Percentiles rank a stretch among this genome's conserved stretches.
phyloP scores from a whole-genome alignment of 2,888 invertebrate species.

The Chrysopilus asiliformis region DNA sequence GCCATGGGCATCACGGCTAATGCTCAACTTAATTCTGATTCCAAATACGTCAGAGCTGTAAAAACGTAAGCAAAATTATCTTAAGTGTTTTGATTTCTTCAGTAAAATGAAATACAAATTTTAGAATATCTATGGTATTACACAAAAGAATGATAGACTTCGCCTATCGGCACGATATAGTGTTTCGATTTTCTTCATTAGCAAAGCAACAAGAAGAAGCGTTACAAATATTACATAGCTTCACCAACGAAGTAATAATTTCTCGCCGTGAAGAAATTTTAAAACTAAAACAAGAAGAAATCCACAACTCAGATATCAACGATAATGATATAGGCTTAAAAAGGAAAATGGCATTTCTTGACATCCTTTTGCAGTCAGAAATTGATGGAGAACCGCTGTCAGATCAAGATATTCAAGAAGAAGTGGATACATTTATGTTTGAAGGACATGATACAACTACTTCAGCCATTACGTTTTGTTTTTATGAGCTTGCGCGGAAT shows the following conservation, averaged over 20 bases:
- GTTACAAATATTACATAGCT: slow-evolving; percentile 39
- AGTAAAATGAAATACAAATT: no score
- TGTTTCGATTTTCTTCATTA: slow-evolving; percentile 39
- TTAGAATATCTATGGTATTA: slow-evolving; percentile 29
- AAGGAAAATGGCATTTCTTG: slow-evolving; percentile 52
- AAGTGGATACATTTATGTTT: slow-evolving; percentile 64
- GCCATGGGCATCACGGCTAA: slow-evolving; percentile 70
- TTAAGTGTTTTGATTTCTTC: neutral
- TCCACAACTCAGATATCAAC: slow-evolving; percentile 11
- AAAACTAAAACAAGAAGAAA: slow-evolving; percentile 14
- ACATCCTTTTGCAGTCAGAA: slow-evolving; percentile 47
- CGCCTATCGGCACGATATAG: slow-evolving; percentile 27
- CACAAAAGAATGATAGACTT: slow-evolving; percentile 34
- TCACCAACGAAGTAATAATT: slow-evolving; percentile 42
- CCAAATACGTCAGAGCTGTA: slow-evolving; percentile 61
- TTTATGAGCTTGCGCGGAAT: slow-evolving; percentile 38
- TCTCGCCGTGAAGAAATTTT: slow-evolving; percentile 34
- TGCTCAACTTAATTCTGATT: slow-evolving; percentile 54
- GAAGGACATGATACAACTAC: slow-evolving; percentile 45
- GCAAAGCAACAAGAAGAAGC: slow-evolving; percentile 42
- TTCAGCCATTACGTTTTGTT: slow-evolving; percentile 38
- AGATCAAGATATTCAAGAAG: slow-evolving; percentile 48
- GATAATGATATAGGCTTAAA: slow-evolving; percentile 38
- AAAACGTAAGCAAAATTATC: slow-evolving; percentile 40
- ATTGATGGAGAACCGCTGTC: slow-evolving; percentile 44